Evolutionary conservation across 2,888 invertebrate species (phyloP), one percentile per base, ranked within the genome.

Genomic region (Caenorhabditis imperialis): DNA sequence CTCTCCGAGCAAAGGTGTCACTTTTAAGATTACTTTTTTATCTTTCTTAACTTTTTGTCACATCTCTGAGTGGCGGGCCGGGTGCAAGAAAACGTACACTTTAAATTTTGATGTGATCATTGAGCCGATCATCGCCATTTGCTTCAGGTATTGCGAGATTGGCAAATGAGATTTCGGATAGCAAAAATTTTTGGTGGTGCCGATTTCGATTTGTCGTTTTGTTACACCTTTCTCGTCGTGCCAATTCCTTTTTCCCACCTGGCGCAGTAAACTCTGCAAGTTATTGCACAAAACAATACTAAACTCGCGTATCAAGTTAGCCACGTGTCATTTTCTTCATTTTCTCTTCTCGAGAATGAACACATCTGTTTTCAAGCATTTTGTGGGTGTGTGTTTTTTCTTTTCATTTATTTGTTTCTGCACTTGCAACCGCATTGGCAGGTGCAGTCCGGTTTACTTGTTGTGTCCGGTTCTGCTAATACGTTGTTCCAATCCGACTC

Each of bases 141-240:
- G 50, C 50, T 44, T 10, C 14, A 45, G 63, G 50, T 50, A 67
- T 57, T 67, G 55, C 48, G 51, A 57, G 67, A 67, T 67, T 57
- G 57, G 67, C 67, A 67, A 67, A 67, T 67, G 67, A 57, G 67
- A 67, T 67, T 67, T 57, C 40, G 44, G 45, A 67, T 67, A 44
- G 67, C 50, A 67, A 65, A 55, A 63, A 58, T 58, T n/a, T n/a
- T 25, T 37, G 38, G 8, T 2, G 3, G 30, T 18, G 25, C 35
- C 6, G 10, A 30, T 7, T 33, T 47, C 33, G 14, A 44, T 20
- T 30, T 25, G 38, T 30, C 22, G 37, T 55, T 67, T 67, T 57
- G 25, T 67, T 67, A 67, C 67, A 67, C 20, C 40, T 20, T n/a
- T 14, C 20, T 62, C 53, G 35, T n/a, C n/a, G n/a, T n/a, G n/a